Base-by-base conservation (phyloP, 2,888 invertebrate species). In the Ashinkailepas kermadecensis region DNA sequence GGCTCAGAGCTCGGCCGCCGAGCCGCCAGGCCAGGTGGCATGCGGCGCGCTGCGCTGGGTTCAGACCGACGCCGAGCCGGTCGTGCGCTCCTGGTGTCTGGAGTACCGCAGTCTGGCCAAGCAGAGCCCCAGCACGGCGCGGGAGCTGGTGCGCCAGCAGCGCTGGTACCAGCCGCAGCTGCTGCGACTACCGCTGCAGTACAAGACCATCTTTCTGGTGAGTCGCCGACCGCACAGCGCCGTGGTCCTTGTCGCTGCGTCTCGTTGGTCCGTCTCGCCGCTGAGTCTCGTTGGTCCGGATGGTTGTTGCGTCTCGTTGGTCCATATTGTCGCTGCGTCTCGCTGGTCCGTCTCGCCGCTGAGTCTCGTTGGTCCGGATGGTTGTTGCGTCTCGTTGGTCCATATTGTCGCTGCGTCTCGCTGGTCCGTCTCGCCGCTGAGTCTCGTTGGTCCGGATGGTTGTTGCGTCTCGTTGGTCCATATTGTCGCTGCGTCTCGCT, bases 181-280 rank as follows among this genome's bases (percentile, higher is more conserved):
- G 85, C 91, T 98, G 83, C 90, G 91, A 84, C 90, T 98, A 87
- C 97, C 98, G 81, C 90, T 93, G 83, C 94, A 95, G 87, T 98
- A 97, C 89, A 97, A 98, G 89, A 92, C 93, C 86, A 91, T 96
- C 84, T 96, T 96, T 87, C 93, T 94, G 88, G 92, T 92, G 87
- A 13, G 81, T 67, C n/a, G 80, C 56, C 25, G 57, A 39, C 39
- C 39, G 39, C 4, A 4, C 39, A 39, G 39, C 39, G 4, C 39
- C 39, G 39, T 4, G 39, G 4, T 4, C 39, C 2, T 39, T 39
- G 4, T 39, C 39, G 39, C 39, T 39, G 39, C 1, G 39, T 39
- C 39, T 39, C 39, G 39, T 39, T 39, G 39, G 39, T 39, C 39
- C 39, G 39, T n/a, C 2, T 39, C 4, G 4, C 4, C 39, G 39